These are phyloP conservation scores for Chamaetylas fuelleborni DNA, from an alignment of 2,113 vertebrate species.

Conservation along the genomic window DNA sequence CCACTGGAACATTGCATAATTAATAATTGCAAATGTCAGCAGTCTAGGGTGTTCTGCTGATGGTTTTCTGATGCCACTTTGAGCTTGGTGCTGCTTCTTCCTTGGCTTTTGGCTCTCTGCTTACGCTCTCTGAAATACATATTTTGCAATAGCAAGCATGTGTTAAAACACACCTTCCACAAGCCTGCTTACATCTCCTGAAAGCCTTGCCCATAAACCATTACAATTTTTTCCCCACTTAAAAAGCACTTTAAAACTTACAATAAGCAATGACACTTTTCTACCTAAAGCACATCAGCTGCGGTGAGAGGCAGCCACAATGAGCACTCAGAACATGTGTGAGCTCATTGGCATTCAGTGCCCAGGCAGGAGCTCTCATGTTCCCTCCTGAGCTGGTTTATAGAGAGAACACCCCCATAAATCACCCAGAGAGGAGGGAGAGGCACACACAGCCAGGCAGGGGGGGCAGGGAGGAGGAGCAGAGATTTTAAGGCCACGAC, in stretches of 20 bases:
- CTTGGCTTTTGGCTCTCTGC: no score
- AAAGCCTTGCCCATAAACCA: neutral
- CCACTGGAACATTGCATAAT: no score
- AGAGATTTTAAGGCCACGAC: neutral
- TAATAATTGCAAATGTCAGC: no score
- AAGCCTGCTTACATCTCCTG: neutral
- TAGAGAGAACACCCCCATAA: neutral
- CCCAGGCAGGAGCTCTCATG: neutral
- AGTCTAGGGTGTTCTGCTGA: no score
- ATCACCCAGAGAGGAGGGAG: neutral
- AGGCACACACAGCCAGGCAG: neutral
- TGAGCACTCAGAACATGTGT: fast-evolving
- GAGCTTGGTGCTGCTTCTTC: no score
- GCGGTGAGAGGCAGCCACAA: neutral
- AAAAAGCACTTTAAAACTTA: neutral
- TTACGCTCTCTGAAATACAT: no score
- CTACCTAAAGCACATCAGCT: neutral
- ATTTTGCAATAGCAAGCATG: no score
- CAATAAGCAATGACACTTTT: neutral
- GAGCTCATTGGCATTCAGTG: neutral
- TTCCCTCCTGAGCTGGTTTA: neutral
- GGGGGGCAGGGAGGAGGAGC: neutral
- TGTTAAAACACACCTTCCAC: neutral
- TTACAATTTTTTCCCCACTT: neutral
- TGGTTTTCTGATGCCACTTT: no score